A percentile compares a stretch with the other conserved stretches of the same genome.
phyloP scores from a whole-genome alignment of 2,888 invertebrate genomes.

The Kryphioiulus occultus region DNA sequence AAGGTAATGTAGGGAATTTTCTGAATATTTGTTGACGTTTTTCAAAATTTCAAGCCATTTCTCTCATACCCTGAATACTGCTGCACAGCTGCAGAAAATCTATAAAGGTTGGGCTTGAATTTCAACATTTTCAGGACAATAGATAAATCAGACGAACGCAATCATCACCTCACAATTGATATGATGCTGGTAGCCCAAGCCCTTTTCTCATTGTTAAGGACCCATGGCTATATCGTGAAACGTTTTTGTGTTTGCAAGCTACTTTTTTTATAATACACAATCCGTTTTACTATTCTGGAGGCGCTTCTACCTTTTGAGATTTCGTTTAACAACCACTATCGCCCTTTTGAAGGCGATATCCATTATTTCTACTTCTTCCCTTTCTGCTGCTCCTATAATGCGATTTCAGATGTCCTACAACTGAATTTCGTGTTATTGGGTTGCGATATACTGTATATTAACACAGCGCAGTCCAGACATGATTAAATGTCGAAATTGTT shows the following conservation, averaged over 20 bases:
- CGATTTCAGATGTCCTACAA: constrained; percentile 1
- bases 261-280: neutral
- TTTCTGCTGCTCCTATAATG: neutral
- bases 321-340: neutral
- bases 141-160: neutral
- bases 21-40: no score
- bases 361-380: neutral
- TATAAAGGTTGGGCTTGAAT: neutral
- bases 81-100: neutral
- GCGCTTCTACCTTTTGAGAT: neutral
- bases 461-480: neutral
- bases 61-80: neutral
- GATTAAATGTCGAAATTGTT: neutral
- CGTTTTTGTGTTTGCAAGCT: neutral
- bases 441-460: neutral
- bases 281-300: neutral
- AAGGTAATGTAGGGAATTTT: no score
- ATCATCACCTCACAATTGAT: neutral
- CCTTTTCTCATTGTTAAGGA: neutral
- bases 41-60: no score
- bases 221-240: neutral
- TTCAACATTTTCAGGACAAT: neutral
- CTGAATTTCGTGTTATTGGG: neutral
- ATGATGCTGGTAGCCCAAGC: neutral
- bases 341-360: neutral